These are phyloP conservation scores for Phodopus roborovskii DNA, from an alignment of 2,113 vertebrate species.

Conservation along the genomic window DNA sequence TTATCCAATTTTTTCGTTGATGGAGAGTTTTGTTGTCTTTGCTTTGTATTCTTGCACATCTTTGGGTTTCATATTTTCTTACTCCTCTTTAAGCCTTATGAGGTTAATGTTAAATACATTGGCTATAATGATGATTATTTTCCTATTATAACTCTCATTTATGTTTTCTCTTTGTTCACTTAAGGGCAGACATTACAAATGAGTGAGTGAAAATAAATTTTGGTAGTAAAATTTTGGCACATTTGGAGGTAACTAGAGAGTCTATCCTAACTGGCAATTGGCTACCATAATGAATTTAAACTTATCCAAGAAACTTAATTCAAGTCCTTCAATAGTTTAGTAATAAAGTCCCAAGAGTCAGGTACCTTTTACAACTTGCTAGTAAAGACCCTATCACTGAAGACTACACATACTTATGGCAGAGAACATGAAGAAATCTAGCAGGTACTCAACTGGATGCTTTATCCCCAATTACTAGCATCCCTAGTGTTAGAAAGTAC, in stretches of 20 bases:
- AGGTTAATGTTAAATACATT: background rate
- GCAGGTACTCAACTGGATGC: background rate
- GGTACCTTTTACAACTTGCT: background rate
- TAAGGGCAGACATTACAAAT: background rate
- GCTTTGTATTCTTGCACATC: too few relatives aligned
- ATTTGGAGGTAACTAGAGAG: constrained; percentile 14
- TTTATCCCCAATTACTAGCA: background rate
- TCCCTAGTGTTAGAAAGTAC: background rate
- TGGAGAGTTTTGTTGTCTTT: background rate
- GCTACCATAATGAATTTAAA: constrained; percentile 14
- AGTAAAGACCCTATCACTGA: background rate
- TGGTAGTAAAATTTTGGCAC: background rate
- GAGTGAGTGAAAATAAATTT: constrained; percentile 37
- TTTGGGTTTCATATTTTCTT: background rate
- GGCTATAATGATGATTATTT: background rate
- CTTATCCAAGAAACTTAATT: constrained; percentile 24
- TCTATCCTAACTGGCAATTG: constrained; percentile 17
- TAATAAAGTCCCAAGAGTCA: background rate
- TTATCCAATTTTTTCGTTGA: background rate
- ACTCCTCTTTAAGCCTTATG: background rate
- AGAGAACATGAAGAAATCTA: background rate
- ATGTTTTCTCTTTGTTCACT: background rate
- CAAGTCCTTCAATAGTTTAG: constrained; percentile 2
- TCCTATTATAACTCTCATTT: background rate
- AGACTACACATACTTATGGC: background rate